phyloP scores from a whole-genome alignment of 2,113 vertebrate species.

The Glaucidium brasilianum region DNA sequence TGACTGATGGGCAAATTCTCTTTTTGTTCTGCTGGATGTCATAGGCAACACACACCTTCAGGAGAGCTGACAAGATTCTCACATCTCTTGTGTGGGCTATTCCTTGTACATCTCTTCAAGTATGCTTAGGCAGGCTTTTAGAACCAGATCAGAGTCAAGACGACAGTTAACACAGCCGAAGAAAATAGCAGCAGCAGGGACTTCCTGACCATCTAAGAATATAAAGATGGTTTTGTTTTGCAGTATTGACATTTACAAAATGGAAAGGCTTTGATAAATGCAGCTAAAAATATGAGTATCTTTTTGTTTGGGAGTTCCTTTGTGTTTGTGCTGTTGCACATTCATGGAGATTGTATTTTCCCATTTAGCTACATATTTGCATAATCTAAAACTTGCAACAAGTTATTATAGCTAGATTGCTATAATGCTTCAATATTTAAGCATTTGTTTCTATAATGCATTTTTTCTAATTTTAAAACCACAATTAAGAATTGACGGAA shows the following conservation, averaged over 20 bases:
- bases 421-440: not conserved
- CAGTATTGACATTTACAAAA: not conserved
- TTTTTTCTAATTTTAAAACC: not conserved
- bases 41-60: not conserved
- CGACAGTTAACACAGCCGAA: not conserved
- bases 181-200: not conserved
- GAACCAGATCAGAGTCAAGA: not conserved
- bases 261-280: not conserved
- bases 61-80: not conserved
- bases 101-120: not conserved
- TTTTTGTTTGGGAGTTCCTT: not conserved
- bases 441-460: not conserved
- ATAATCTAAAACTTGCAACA: not conserved
- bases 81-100: not conserved
- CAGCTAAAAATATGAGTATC: not conserved
- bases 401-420: not conserved
- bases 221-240: not conserved
- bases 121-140: not conserved
- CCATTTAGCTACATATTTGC: not conserved
- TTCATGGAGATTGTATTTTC: not conserved
- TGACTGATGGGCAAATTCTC: not conserved
- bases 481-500: not conserved
- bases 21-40: not conserved
- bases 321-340: not conserved
- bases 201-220: not conserved